A percentile compares a stretch with the other conserved stretches of the same genome.
phyloP scores from a whole-genome alignment of 2,888 invertebrate species.

The Xylota sylvarum region DNA sequence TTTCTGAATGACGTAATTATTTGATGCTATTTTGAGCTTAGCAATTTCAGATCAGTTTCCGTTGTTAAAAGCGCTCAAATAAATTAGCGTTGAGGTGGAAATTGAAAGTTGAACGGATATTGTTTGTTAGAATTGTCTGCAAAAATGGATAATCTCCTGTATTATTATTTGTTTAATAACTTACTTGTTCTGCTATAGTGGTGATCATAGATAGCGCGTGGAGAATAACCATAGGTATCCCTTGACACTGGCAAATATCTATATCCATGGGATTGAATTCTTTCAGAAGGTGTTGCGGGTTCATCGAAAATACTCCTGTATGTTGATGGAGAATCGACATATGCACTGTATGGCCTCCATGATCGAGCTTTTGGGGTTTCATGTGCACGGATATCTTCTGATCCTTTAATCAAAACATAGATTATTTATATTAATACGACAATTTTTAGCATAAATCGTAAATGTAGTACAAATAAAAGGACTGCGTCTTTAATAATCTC shows the following conservation, averaged over 20 bases:
- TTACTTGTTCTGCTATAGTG: slow-evolving; percentile 95
- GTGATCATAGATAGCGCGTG: slow-evolving; percentile 94
- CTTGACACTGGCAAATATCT: slow-evolving; percentile 96
- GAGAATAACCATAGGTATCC: slow-evolving; percentile 95
- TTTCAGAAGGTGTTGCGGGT: slow-evolving; percentile 91
- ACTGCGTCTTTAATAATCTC: no score
- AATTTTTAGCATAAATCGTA: no score
- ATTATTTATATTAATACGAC: no score
- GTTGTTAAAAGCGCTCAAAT: not conserved
- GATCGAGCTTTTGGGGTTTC: slow-evolving; percentile 91
- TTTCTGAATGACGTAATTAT: slow-evolving; percentile 37
- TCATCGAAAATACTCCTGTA: slow-evolving; percentile 96
- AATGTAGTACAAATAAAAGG: no score
- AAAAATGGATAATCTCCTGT: not conserved
- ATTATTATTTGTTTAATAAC: slow-evolving; percentile 83
- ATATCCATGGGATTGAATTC: slow-evolving; percentile 95
- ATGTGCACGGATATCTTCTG: slow-evolving; percentile 96
- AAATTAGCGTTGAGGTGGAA: slow-evolving; percentile 23
- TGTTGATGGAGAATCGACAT: slow-evolving; percentile 90
- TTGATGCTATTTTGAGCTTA: slow-evolving; percentile 35
- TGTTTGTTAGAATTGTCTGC: not conserved
- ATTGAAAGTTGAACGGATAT: not conserved
- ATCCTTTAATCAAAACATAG: slow-evolving; percentile 86
- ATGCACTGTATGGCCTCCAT: slow-evolving; percentile 87
- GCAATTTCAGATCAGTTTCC: slow-evolving; percentile 8